Percentiles rank a stretch among this genome's conserved stretches.
Evolutionary conservation across 2,797 vertebrate species (phyloP).

Genomic region (Lithobates sylvaticus): DNA sequence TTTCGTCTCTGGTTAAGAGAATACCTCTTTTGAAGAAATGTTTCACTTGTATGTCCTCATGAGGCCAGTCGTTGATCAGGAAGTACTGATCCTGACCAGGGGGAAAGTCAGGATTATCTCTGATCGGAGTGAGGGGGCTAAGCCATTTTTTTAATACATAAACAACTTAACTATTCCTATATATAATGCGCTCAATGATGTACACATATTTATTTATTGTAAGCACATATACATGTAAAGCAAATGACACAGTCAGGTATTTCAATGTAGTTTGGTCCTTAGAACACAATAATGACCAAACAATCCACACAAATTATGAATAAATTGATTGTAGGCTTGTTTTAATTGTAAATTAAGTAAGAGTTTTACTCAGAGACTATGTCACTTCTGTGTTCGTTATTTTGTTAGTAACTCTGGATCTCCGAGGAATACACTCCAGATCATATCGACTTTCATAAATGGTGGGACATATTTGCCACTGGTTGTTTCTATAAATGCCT

Average conservation of each 20-base stretch:
- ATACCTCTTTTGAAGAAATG: too few species aligned
- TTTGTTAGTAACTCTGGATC: constrained; percentile 86
- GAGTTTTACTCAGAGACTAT: constrained; percentile 63
- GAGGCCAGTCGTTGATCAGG: too few species aligned
- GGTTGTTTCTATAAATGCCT: constrained; percentile 90
- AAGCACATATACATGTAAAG: not conserved
- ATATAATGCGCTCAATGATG: too few species aligned
- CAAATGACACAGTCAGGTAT: not conserved
- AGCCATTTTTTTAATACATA: too few species aligned
- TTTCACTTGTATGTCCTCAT: too few species aligned
- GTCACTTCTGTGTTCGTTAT: constrained; percentile 85
- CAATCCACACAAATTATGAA: not conserved
- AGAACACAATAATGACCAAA: not conserved
- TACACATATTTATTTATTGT: constrained; percentile 28
- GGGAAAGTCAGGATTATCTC: too few species aligned
- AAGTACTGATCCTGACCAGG: too few species aligned
- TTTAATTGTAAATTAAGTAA: not conserved
- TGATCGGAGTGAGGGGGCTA: too few species aligned
- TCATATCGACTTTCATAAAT: constrained; percentile 92
- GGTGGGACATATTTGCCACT: constrained; percentile 90
- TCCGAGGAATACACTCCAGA: constrained; percentile 85
- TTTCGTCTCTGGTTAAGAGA: too few species aligned
- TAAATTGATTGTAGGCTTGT: not conserved
- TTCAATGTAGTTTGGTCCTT: not conserved
- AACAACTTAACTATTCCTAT: too few species aligned